Evolutionary conservation across 2,797 vertebrate species (phyloP).

Genomic region (Falco cherrug): DNA sequence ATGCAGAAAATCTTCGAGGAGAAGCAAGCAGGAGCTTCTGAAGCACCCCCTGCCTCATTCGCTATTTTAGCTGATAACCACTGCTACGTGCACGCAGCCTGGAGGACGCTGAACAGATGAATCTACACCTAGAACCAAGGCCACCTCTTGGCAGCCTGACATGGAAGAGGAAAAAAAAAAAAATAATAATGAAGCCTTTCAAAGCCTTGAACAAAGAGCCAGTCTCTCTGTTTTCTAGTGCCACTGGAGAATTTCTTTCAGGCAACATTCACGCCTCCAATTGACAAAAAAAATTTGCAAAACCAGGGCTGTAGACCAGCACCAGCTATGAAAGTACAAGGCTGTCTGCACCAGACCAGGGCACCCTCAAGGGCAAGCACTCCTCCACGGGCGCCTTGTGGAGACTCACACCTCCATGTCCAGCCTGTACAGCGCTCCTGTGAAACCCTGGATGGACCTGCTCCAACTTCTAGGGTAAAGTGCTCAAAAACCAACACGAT

Average conservation of each 20-base stretch:
- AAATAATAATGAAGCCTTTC: background rate
- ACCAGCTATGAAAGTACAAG: background rate
- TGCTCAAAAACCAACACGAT: rapidly evolving
- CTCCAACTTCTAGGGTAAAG: background rate
- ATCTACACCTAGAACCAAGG: constrained; percentile 46
- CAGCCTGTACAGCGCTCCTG: background rate
- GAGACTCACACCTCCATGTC: background rate
- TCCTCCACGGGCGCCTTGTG: rapidly evolving
- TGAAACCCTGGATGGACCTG: background rate
- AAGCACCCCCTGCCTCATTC: constrained; percentile 11
- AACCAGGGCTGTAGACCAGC: background rate
- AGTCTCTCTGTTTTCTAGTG: background rate
- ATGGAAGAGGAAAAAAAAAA: background rate
- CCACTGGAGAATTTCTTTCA: rapidly evolving
- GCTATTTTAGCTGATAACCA: constrained; percentile 59
- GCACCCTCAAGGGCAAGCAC: background rate
- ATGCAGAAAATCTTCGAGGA: constrained; percentile 15
- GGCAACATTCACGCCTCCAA: rapidly evolving
- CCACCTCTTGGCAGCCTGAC: background rate
- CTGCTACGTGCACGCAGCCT: background rate
- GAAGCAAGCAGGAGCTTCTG: background rate
- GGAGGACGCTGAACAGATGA: constrained; percentile 6
- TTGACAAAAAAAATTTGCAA: background rate
- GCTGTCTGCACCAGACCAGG: background rate
- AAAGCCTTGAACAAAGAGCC: constrained; percentile 45